Evolutionary conservation across 2,113 vertebrate genomes (phyloP).

Genomic region (Hylia prasina): DNA sequence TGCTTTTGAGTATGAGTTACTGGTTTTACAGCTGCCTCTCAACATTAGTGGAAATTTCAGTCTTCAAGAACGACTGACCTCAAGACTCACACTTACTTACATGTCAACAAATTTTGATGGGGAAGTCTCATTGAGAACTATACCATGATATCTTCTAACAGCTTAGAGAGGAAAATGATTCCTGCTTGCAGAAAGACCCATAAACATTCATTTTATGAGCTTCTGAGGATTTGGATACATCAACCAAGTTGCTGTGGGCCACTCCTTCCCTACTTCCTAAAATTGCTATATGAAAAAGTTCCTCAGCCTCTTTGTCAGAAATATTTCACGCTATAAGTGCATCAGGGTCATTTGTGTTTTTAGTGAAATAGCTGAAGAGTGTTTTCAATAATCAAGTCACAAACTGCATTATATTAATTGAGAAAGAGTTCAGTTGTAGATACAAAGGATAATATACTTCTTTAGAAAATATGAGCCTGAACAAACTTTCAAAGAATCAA

Average conservation of each 20-base stretch:
- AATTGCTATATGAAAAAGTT: not conserved
- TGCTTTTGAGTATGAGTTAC: not conserved
- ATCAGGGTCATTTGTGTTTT: not conserved
- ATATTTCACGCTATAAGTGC: not conserved
- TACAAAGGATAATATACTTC: not conserved
- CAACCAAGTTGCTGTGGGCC: not conserved
- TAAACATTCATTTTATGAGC: not conserved
- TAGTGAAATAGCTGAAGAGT: not conserved
- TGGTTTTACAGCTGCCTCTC: not conserved
- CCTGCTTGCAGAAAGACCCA: not conserved
- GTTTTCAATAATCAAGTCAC: not conserved
- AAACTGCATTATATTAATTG: not conserved
- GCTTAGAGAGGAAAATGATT: not conserved
- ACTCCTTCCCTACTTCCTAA: not conserved
- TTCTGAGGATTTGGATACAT: not conserved
- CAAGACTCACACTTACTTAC: not conserved
- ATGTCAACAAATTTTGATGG: not conserved
- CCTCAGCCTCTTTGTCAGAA: not conserved
- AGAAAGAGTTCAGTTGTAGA: not conserved
- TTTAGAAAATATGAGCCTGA: not conserved
- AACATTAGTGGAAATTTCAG: not conserved
- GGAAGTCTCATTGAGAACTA: not conserved
- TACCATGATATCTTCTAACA: not conserved
- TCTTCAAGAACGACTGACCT: not conserved
- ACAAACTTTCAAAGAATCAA: not conserved